Conservation (phyloP, 2,113 vertebrate species). For the Pyxicephalus adspersus region DNA sequence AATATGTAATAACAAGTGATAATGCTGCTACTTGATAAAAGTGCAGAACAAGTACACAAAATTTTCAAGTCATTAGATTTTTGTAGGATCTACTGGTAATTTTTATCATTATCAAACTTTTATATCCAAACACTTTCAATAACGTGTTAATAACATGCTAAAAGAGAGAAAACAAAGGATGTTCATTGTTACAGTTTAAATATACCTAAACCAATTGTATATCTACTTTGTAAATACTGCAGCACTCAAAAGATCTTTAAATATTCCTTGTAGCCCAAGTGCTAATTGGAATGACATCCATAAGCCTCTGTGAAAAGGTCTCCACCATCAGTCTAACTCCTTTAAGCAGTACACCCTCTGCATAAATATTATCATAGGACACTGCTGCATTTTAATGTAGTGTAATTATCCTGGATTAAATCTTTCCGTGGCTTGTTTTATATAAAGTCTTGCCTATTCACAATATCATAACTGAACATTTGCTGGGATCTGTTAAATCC, state of each 20-base stretch:
- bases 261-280: background rate
- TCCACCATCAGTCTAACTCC: conserved; percentile 2
- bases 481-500: background rate
- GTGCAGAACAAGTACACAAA: no score
- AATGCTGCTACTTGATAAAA: no score
- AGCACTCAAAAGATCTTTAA: background rate
- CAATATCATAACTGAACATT: background rate
- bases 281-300: conserved; percentile 2
- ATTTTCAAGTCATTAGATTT: no score
- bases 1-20: no score
- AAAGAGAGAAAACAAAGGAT: no score
- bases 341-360: background rate
- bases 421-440: conserved; percentile 21
- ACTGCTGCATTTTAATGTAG: background rate
- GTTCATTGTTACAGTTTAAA: no score
- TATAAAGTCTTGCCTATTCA: background rate
- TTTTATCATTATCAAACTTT: no score
- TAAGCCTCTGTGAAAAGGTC: conserved; percentile 16
- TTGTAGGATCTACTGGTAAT: no score
- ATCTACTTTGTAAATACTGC: background rate
- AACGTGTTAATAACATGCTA: no score
- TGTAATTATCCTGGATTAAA: background rate
- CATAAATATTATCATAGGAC: conserved; percentile 10
- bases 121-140: no score
- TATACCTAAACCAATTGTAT: background rate